Evolutionary conservation across 1,140 invertebrate species (phyloP).

Genomic region (Drosophila sproati): DNA sequence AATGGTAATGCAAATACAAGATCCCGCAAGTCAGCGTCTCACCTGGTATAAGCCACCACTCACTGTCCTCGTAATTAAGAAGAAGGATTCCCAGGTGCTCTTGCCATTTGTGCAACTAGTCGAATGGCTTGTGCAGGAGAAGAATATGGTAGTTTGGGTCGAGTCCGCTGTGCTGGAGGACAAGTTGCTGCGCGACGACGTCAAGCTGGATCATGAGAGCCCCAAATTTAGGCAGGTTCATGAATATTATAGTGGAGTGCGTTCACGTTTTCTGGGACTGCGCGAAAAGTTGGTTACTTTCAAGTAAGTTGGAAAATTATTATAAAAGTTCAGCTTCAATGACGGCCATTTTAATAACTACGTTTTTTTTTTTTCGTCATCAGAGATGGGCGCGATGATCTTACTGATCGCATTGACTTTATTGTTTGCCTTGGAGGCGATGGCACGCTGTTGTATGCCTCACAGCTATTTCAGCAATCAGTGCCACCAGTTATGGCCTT

Average conservation of each 20-base stretch:
- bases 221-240: slow-evolving; percentile 68
- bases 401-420: slow-evolving; percentile 98
- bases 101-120: slow-evolving; percentile 96
- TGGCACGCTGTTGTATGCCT: slow-evolving; percentile 97
- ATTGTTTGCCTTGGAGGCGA: slow-evolving; percentile 98
- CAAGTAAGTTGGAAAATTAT: slow-evolving; percentile 68
- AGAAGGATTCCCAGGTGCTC: slow-evolving; percentile 95
- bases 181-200: slow-evolving; percentile 88
- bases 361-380: not conserved
- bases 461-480: slow-evolving; percentile 97
- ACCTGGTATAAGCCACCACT: slow-evolving; percentile 98
- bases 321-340: not conserved
- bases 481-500: slow-evolving; percentile 99
- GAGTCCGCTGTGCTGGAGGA: slow-evolving; percentile 95
- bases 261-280: slow-evolving; percentile 88
- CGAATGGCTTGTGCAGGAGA: slow-evolving; percentile 96
- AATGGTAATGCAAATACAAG: slow-evolving; percentile 98
- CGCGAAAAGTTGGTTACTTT: slow-evolving; percentile 95
- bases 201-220: slow-evolving; percentile 65
- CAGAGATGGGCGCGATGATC: slow-evolving; percentile 93
- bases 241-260: slow-evolving; percentile 54
- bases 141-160: slow-evolving; percentile 97
- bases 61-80: slow-evolving; percentile 97
- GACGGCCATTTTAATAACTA: not conserved
- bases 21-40: slow-evolving; percentile 96